Evolutionary conservation across 2,888 invertebrate genomes (phyloP).

Genomic region (Leptothorax acervorum): DNA sequence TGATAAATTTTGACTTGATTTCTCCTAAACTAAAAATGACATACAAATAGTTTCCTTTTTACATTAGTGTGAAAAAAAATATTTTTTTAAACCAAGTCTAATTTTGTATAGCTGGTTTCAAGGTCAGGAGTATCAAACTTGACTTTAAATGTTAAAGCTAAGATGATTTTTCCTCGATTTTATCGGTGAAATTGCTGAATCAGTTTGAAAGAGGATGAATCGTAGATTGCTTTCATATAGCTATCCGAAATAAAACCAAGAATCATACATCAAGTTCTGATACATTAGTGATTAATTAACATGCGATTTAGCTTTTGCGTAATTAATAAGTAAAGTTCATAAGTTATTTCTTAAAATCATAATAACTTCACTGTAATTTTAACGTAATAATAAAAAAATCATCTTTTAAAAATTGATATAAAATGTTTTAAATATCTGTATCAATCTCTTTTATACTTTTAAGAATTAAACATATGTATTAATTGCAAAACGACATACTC

Average conservation of each 20-base stretch:
- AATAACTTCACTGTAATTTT: neutral
- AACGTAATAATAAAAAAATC: neutral
- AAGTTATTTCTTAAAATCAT: neutral
- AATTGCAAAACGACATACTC: neutral
- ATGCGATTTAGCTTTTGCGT: constrained; percentile 4
- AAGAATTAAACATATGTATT: neutral
- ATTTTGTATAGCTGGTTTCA: neutral
- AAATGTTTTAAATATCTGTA: constrained; percentile 4
- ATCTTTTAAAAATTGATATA: neutral
- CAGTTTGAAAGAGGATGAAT: constrained; percentile 15
- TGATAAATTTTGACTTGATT: neutral
- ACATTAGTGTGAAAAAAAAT: neutral
- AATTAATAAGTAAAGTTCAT: neutral
- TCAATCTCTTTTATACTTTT: neutral
- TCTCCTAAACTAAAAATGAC: neutral
- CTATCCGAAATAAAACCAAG: neutral
- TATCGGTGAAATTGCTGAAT: constrained; percentile 9
- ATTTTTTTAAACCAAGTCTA: neutral
- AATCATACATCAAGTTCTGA: constrained; percentile 5
- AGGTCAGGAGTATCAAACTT: neutral
- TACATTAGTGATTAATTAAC: constrained; percentile 16
- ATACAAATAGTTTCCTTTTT: neutral
- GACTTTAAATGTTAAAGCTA: neutral
- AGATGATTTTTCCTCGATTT: neutral
- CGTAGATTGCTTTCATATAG: neutral